phyloP scores from a whole-genome alignment of 2,797 vertebrate species.

The Trematomus bernacchii region DNA sequence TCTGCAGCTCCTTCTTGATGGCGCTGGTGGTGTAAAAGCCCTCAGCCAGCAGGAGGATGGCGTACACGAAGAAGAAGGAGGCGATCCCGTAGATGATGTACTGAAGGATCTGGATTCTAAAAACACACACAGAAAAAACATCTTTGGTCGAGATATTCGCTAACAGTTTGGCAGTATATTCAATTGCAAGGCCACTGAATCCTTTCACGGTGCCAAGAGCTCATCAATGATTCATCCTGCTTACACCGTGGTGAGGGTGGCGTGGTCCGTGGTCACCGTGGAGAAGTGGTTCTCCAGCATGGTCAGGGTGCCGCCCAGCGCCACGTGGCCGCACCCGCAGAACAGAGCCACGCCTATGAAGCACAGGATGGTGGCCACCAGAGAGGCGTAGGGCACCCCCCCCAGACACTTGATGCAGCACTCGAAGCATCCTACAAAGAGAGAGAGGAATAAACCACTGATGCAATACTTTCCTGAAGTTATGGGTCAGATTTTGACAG shows the following conservation, averaged over 20 bases:
- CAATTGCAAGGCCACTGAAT: conserved; percentile 3
- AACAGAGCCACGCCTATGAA: conserved; percentile 97
- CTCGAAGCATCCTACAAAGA: conserved; percentile 95
- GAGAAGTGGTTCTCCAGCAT: conserved; percentile 97
- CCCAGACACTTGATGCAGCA: conserved; percentile 99
- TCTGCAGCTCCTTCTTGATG: conserved; percentile 95
- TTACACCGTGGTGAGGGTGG: conserved; percentile 93
- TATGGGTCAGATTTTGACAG: conserved; percentile 18
- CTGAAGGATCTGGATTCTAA: conserved; percentile 96
- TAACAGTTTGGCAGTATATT: not conserved
- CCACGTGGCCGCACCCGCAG: conserved; percentile 97
- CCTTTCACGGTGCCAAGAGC: not conserved
- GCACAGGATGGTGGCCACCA: conserved; percentile 99
- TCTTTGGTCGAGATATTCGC: too few species aligned
- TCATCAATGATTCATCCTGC: conserved; percentile 59
- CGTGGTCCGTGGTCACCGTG: conserved; percentile 90
- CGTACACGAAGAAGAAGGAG: conserved; percentile 97
- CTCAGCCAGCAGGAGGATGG: conserved; percentile 96
- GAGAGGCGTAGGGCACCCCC: conserved; percentile 97
- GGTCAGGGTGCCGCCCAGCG: conserved; percentile 92
- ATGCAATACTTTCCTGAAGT: not conserved
- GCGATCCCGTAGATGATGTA: conserved; percentile 98
- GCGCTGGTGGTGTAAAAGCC: conserved; percentile 98
- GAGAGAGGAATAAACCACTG: conserved; percentile 17
- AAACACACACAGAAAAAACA: not conserved